Evolutionary conservation across 1,140 invertebrate genomes (phyloP).

Genomic region (Drosophila bipectinata): DNA sequence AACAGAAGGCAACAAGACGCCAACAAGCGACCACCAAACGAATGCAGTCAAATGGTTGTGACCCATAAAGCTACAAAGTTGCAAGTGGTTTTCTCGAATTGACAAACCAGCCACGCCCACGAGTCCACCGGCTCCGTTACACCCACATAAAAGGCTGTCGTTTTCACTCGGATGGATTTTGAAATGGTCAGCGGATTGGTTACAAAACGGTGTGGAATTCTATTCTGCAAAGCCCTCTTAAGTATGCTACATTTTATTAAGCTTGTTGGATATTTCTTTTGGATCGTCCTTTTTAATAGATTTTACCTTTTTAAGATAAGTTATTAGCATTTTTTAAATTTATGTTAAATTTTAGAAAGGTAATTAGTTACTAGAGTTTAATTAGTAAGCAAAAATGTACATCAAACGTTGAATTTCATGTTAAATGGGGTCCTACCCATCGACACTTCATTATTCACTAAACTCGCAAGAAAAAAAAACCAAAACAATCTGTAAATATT

Average conservation of each 20-base stretch:
- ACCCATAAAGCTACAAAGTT: slow-evolving; percentile 77
- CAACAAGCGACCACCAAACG: slow-evolving; percentile 6
- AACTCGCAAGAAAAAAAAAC: slow-evolving; percentile 12
- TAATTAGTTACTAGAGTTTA: not conserved
- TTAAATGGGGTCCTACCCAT: slow-evolving; percentile 16
- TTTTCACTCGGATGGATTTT: slow-evolving; percentile 39
- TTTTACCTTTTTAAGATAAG: no score
- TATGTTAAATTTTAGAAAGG: no score
- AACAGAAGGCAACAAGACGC: slow-evolving; percentile 57
- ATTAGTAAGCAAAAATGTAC: not conserved
- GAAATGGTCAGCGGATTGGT: slow-evolving; percentile 6
- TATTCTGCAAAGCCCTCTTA: not conserved
- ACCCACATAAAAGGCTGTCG: slow-evolving; percentile 46
- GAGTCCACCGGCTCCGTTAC: slow-evolving; percentile 27
- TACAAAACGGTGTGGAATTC: not conserved
- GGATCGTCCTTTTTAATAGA: not conserved
- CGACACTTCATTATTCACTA: slow-evolving; percentile 40
- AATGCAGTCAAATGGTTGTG: slow-evolving; percentile 69
- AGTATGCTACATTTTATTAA: slow-evolving; percentile 19
- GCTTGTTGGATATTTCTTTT: not conserved
- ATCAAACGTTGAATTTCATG: no score
- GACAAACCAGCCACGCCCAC: slow-evolving; percentile 31
- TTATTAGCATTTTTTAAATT: no score
- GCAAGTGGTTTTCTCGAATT: slow-evolving; percentile 38
- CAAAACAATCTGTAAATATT: not conserved